Evolutionary conservation across 2,888 invertebrate genomes (phyloP).

Genomic region (Lasioglossum morio): DNA sequence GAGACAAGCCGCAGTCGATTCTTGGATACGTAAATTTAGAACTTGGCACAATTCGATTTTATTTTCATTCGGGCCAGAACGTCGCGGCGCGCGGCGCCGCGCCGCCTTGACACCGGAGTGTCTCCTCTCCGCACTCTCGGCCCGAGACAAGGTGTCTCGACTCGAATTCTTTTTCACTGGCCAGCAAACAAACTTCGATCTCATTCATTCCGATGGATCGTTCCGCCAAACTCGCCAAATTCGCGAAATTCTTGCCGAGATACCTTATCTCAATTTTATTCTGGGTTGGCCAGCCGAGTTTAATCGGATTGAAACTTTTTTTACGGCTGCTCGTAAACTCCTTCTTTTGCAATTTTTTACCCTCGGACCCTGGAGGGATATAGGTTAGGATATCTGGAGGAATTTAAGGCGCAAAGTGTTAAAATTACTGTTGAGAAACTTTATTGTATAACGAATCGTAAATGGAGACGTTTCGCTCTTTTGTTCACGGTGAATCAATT

Average conservation of each 20-base stretch:
- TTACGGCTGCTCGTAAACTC: background rate
- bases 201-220: background rate
- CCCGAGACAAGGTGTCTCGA: slow-evolving; percentile 34
- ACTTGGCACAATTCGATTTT: slow-evolving; percentile 74
- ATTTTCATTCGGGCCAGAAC: slow-evolving; percentile 68
- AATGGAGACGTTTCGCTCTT: background rate
- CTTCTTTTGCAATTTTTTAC: background rate
- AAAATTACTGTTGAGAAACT: background rate
- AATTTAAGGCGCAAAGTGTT: background rate
- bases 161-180: background rate
- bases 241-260: background rate
- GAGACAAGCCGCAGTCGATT: slow-evolving; percentile 20
- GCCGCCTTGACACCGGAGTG: slow-evolving; percentile 39
- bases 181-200: background rate
- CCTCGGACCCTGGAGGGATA: background rate
- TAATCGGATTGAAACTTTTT: background rate
- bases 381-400: background rate
- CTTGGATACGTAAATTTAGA: slow-evolving; percentile 74
- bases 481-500: background rate
- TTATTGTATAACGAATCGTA: background rate
- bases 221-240: background rate
- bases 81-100: slow-evolving; percentile 47
- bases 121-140: background rate
- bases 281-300: background rate
- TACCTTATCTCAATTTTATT: background rate